These are phyloP conservation scores for Rhorus exstirpatorius DNA, from an alignment of 2,888 invertebrate genomes.

Conservation along the genomic window DNA sequence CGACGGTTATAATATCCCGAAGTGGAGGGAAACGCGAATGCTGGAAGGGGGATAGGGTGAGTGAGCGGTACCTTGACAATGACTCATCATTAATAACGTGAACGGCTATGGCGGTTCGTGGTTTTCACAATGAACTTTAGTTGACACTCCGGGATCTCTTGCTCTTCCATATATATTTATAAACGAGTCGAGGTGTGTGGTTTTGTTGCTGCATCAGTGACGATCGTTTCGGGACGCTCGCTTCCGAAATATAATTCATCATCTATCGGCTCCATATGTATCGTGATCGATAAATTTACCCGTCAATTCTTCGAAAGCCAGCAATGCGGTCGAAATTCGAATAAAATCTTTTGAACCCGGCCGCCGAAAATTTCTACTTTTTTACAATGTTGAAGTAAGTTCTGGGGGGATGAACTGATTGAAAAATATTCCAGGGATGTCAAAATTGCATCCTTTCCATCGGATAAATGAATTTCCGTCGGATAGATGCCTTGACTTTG, in stretches of 20 bases:
- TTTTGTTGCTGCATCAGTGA: constrained; percentile 45
- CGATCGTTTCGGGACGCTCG: constrained; percentile 18
- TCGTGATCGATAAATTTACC: constrained; percentile 23
- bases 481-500: no score
- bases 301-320: background rate
- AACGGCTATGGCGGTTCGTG: constrained; percentile 64
- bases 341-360: no score
- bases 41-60: constrained; percentile 22
- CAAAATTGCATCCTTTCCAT: no score
- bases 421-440: no score
- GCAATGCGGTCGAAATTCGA: no score
- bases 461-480: no score
- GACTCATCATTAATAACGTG: constrained; percentile 74
- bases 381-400: no score
- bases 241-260: constrained; percentile 66
- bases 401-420: no score
- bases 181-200: constrained; percentile 8
- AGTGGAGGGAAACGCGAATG: constrained; percentile 27
- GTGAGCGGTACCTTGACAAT: constrained; percentile 62
- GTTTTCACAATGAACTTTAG: constrained; percentile 70
- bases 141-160: constrained; percentile 65
- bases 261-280: constrained; percentile 66
- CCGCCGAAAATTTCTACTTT: no score
- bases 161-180: constrained; percentile 9
- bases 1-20: constrained; percentile 12